Evolutionary conservation across 2,113 vertebrate species (phyloP).

Genomic region (Chloropsis hardwickii): DNA sequence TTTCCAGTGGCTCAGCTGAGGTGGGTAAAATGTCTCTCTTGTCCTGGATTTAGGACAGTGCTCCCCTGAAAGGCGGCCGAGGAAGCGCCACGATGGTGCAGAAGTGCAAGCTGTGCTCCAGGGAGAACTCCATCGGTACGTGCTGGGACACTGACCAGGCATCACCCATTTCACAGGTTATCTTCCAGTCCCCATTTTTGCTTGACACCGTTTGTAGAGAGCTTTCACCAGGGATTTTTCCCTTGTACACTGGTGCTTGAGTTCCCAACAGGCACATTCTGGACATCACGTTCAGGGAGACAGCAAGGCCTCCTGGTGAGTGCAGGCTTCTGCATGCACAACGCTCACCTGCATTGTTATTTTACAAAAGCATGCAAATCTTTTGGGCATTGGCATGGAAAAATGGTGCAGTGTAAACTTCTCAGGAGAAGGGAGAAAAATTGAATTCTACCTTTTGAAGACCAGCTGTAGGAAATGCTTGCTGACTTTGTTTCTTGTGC

Average conservation of each 20-base stretch:
- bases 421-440: not conserved
- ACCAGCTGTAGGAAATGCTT: not conserved
- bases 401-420: not conserved
- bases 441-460: not conserved
- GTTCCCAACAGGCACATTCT: not conserved
- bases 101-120: constrained; percentile 95
- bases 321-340: not conserved
- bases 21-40: not conserved
- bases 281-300: not conserved
- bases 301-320: not conserved
- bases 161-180: not conserved
- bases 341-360: not conserved
- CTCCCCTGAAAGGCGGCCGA: constrained; percentile 90
- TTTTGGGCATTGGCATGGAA: not conserved
- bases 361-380: not conserved
- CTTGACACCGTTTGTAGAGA: not conserved
- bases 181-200: not conserved
- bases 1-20: not conserved
- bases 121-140: constrained; percentile 95
- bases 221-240: not conserved
- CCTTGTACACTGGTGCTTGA: not conserved
- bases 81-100: constrained; percentile 96
- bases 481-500: not conserved
- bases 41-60: constrained; percentile 79
- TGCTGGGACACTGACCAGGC: not conserved